These are phyloP conservation scores for Myiozetetes cayanensis DNA, from an alignment of 2,113 vertebrate genomes.

Conservation along the genomic window DNA sequence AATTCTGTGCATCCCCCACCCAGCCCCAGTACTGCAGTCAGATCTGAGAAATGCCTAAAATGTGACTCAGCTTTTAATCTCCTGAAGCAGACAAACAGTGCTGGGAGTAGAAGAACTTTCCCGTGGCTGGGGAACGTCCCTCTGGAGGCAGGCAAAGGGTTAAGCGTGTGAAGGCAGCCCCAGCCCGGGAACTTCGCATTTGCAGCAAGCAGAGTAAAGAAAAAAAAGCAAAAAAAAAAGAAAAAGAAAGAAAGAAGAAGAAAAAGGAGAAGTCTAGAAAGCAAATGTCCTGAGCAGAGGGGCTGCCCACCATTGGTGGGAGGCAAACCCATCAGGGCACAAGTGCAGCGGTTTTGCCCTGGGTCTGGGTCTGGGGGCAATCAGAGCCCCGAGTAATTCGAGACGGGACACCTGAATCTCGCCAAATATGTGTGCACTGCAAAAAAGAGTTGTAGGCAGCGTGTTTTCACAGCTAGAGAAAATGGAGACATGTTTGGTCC, in stretches of 20 bases:
- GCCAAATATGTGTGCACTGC: slow-evolving; percentile 66
- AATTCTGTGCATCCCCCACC: neutral
- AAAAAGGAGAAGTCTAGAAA: neutral
- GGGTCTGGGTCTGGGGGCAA: slow-evolving; percentile 62
- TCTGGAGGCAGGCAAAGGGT: slow-evolving; percentile 49
- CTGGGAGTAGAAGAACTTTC: neutral
- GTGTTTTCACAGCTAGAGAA: neutral
- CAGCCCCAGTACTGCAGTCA: neutral
- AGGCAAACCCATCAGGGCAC: neutral
- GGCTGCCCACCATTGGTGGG: neutral
- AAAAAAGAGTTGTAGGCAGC: neutral
- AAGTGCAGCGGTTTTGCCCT: neutral
- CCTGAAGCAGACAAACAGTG: neutral
- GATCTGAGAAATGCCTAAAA: slow-evolving; percentile 16
- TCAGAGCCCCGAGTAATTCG: slow-evolving; percentile 70
- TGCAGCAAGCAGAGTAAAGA: neutral
- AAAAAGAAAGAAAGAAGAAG: no score
- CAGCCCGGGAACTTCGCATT: neutral
- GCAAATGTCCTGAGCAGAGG: neutral
- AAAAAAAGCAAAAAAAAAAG: no score
- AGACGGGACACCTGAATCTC: slow-evolving; percentile 77
- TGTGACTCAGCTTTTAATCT: slow-evolving; percentile 24
- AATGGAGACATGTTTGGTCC: neutral
- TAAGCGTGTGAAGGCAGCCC: slow-evolving; percentile 50
- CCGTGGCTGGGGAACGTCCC: neutral